Evolutionary conservation across 2,888 invertebrate genomes (phyloP), one percentile per base, ranked within the genome.

Genomic region (Phrixothrix hirtus): DNA sequence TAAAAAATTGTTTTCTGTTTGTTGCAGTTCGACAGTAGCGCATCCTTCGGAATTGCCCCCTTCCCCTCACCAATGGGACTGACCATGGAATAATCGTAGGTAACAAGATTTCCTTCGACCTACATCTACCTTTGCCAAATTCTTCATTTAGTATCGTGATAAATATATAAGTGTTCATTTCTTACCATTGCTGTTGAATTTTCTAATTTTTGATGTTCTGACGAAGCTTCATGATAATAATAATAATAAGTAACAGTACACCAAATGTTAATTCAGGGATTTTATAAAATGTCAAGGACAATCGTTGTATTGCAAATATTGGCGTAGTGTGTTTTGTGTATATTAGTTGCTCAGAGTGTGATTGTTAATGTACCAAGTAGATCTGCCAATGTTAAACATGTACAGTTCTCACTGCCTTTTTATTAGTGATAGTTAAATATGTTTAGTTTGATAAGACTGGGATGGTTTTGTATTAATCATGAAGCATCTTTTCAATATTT

Each of bases 51-150:
- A 98, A 82, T 82, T 98, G 79, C 97, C 97, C 72, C 97, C 97
- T 30, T 96, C 96, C 71, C 97, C 97, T 65, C 95, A 96, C 79
- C 92, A 95, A 75, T 98, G 97, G 98, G 92, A 95, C 84, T 93
- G 88, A 90, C 86, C 82, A 75, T 81, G 72, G 72, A 62, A 64
- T 43, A 62, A 59, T 50, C 67, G 65, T 64, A 74, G 74, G 69
- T 74, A 74, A 73, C 71, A 65, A 55, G 63, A 61, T 62, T 58
- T 59, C 56, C 54, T 59, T 44, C 57, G 54, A 44, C 51, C 59
- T 48, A 55, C 57, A 54, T 35, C 63, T 43, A 45, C 59, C 49
- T 53, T 53, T 50, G 57, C 60, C 57, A 54, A 55, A 55, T 47
- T 55, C 44, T 44, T 50, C 25, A 30, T 42, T 45, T 47, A 43